Evolutionary conservation across 1,140 invertebrate genomes (phyloP), one percentile per base, ranked within the genome.

Genomic region (Danaus melanippus): DNA sequence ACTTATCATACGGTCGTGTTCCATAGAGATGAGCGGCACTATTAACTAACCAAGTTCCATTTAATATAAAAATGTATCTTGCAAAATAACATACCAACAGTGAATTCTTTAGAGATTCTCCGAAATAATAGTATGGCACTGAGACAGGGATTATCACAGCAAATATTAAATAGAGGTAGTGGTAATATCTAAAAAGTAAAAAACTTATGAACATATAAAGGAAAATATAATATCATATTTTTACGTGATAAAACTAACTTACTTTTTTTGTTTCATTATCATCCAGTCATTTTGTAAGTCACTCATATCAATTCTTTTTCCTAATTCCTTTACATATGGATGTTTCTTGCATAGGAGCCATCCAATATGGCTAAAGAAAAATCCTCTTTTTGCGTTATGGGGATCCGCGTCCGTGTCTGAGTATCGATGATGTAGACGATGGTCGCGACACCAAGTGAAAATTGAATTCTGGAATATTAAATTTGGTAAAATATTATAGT

Each of bases 31-130:
- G 86, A 0, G 86, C 85, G 5, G 79, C 73, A 56, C 93, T 95
- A 79, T 97, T 98, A 1, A 97, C 95, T 1, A 94, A 83, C 95
- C 96, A 97, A 0, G 96, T 98, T 0, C 90, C 76, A 73, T 98
- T 91, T 6, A 97, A 84, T 32, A 89, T 88, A 0, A 91, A 3
- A 0, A 90, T 86, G 71, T 96, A 96, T 43, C 95, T 89, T 10
- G 92, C 80, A 39, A 96, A 82, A 40, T 89, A 90, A 11, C 82
- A 69, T 0, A 86, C 67, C 53, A 91, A 89, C 63, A 92, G 85
- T 0, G 91, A 81, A 17, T 84, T 83, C 64, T 84, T 81, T 5
- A 79, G 75, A 12, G 84, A 87, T 71, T 95, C 93, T 12, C 91
- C 90, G 90, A 93, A 96, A 58, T 91, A 93, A 60, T 90, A 64